Conservation (phyloP, 2,888 invertebrate genomes). For the Onchidella celtica region DNA sequence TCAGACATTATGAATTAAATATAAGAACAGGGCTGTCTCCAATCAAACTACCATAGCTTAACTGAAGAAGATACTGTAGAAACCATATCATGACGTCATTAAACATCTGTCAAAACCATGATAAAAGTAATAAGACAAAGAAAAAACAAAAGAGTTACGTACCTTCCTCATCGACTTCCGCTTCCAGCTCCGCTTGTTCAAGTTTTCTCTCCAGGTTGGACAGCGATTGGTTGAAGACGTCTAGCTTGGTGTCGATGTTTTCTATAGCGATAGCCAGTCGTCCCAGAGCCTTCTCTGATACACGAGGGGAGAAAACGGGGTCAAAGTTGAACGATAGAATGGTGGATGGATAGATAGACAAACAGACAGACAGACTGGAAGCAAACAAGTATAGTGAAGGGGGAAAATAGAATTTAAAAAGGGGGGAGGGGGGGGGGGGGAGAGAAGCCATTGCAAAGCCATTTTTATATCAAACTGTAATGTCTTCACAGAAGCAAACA, state of each 20-base stretch:
- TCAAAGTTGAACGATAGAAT: too few relatives aligned
- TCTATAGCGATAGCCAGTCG: neutral
- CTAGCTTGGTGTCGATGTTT: neutral
- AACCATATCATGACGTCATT: neutral
- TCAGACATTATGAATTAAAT: too few relatives aligned
- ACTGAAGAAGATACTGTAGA: neutral
- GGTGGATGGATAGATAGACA: too few relatives aligned
- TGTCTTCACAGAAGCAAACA: too few relatives aligned
- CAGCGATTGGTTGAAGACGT: neutral
- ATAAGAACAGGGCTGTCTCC: too few relatives aligned
- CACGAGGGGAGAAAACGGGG: too few relatives aligned
- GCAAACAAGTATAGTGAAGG: too few relatives aligned
- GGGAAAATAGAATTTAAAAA: too few relatives aligned
- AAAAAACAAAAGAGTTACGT: neutral
- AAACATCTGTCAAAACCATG: neutral
- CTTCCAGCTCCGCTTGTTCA: neutral
- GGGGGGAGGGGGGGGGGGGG: too few relatives aligned
- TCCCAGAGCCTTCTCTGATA: neutral
- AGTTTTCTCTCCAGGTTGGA: neutral
- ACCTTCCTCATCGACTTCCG: neutral
- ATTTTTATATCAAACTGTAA: too few relatives aligned
- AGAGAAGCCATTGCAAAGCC: too few relatives aligned
- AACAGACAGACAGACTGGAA: neutral
- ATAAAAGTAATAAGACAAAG: neutral
- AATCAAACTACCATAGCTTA: neutral